Evolutionary conservation across 1,140 invertebrate species (phyloP), one percentile per base, ranked within the genome.

Genomic region (Hylyphantes graminicola): DNA sequence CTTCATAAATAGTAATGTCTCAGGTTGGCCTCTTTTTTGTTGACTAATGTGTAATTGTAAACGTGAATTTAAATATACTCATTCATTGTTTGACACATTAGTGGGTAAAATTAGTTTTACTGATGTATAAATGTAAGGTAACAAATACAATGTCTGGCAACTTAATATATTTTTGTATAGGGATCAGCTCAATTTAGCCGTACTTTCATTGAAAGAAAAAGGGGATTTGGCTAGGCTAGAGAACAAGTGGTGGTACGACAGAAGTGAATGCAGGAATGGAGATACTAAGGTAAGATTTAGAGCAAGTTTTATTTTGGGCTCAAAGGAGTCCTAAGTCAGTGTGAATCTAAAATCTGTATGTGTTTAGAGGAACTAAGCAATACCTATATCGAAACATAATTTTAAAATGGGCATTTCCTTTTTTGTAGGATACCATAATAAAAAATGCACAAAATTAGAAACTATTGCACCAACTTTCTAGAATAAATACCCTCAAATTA

Each of bases 191-290:
- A 98, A 98, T 90, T 90, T 97, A 86, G 97, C 96, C 0, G 96
- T 99, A 21, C 91, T 99, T 35, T 93, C 94, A 70, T 90, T 99
- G 86, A 97, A 96, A 89, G 97, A 99, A 89, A 95, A 94, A 87
- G 97, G 96, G 3, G 94, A 96, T 87, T 91, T 99, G 87, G 93
- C 94, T 57, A 96, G 97, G 89, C 89, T 99, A 65, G 94, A 95
- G 89, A 96, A 96, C 88, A 96, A 95, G 91, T 98, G 97, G 97
- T 96, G 96, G 96, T 95, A 94, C 89, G 95, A 96, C 86, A 50
- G 87, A 53, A 86, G 84, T 70, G 87, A 87, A 87, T 87, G 87
- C 59, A 85, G 85, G 50, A 86, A 81, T 57, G 80, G 82, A 35
- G 85, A 87, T 79, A 87, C 68, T 0, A 87, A 87, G 76, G 87